Evolutionary conservation across 2,113 vertebrate species (phyloP), one percentile per base, ranked within the genome.

Genomic region (Echinops telfairi): DNA sequence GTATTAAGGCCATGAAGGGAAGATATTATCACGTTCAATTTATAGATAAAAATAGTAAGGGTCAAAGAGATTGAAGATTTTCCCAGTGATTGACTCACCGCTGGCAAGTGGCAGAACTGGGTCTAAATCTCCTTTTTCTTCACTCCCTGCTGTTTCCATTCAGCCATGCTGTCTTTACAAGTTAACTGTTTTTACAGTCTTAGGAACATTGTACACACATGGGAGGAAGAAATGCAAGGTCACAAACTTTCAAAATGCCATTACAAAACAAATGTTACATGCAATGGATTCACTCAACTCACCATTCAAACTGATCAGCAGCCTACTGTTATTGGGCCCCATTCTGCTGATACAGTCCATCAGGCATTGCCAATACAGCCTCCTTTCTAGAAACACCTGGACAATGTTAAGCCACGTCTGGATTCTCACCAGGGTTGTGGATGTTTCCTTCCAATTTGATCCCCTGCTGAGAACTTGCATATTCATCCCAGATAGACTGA

Each of bases 311-410:
- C 64, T 58, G 60, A 92, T 80, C 53, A 57, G 29, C 85, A 88
- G 7, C 31, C 70, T 33, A 16, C 47, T 6, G 31, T 71, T 89
- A 70, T 60, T 3, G 2, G 90, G n/a, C 64, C 15, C 64, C 3
- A 29, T 60, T 86, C 76, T 79, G n/a, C n/a, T 83, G 53, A 88
- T 38, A 77, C 0, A 57, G 38, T 6, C 1, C 1, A 58, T 66
- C 70, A 40, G 38, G 77, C 71, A 40, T 79, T 43, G 71, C 64
- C 25, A 88, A 89, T 83, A 83, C 88, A 83, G 58, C 70, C 0
- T 36, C 70, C 70, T 86, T 92, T 90, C 95, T 88, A 80, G 83
- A 88, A 96, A 95, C 96, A 95, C 94, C 96, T 97, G 96, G 93
- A 95, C 86, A 73, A 53, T 92, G 93, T 97, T 95, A 95, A 88